Conservation (phyloP, 2,888 invertebrate species). For the Chironomus riparius region DNA sequence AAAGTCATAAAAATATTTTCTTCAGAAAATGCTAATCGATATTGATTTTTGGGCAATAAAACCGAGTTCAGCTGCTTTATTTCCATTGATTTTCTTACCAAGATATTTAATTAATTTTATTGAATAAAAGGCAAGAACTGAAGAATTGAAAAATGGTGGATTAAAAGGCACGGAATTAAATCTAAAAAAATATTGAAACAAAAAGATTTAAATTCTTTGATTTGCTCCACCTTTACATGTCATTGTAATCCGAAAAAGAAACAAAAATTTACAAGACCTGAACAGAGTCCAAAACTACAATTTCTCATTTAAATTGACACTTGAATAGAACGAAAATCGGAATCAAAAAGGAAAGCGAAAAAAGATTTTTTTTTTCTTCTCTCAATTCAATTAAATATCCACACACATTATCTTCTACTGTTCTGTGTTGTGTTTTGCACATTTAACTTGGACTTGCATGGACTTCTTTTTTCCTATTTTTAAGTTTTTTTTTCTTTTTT, state of each 20-base stretch:
- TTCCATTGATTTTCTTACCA: neutral
- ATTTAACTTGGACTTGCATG: neutral
- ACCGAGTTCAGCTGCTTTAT: neutral
- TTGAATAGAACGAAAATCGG: conserved; percentile 17
- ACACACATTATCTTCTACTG: neutral
- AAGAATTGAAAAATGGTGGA: neutral
- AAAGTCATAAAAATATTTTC: conserved; percentile 2
- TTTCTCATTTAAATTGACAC: conserved; percentile 3
- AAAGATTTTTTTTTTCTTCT: neutral
- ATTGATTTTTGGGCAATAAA: neutral
- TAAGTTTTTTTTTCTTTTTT: neutral
- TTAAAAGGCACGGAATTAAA: neutral
- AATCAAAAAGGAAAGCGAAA: neutral
- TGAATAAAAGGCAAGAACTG: neutral
- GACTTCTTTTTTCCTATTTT: neutral
- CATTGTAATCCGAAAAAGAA: neutral
- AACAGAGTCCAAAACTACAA: neutral
- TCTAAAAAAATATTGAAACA: neutral
- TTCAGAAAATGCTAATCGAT: conserved; percentile 10
- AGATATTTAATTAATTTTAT: neutral
- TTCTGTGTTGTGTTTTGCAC: neutral
- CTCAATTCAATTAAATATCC: neutral
- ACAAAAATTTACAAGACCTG: neutral
- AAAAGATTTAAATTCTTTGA: conserved; percentile 1
- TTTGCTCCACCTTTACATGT: conserved; percentile 25